Conservation (phyloP, 2,113 vertebrate species). For the Tonatia bakeri region DNA sequence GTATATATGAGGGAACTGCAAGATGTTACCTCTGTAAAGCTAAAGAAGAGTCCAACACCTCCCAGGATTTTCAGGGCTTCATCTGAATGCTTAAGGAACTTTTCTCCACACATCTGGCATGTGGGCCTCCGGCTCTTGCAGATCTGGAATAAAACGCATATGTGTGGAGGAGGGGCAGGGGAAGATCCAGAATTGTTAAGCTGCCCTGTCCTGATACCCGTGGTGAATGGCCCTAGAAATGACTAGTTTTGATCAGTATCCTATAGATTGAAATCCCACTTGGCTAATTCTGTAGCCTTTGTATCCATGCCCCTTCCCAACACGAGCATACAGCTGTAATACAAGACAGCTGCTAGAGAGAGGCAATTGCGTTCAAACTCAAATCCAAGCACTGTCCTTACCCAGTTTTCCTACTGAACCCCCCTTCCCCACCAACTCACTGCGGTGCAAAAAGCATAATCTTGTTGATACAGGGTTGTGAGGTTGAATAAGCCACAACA, state of each 20-base stretch:
- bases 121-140: conserved; percentile 63
- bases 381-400: neutral
- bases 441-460: conserved; percentile 77
- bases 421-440: conserved; percentile 75
- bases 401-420: neutral
- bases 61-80: conserved; percentile 93
- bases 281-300: neutral
- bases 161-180: neutral
- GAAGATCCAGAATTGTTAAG: neutral
- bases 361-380: neutral
- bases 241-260: neutral
- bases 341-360: neutral
- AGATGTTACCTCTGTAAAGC: conserved; percentile 91
- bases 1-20: neutral
- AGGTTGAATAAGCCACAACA: conserved; percentile 91
- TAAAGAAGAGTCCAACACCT: conserved; percentile 94
- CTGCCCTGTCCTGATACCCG: neutral
- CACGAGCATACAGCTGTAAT: neutral
- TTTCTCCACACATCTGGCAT: conserved; percentile 85
- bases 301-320: neutral
- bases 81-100: conserved; percentile 87
- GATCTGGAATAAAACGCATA: neutral
- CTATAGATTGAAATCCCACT: neutral
- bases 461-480: conserved; percentile 71
- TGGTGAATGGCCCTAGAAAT: neutral